Conservation (phyloP, 2,888 invertebrate species). For the Phaonia tiefii region DNA sequence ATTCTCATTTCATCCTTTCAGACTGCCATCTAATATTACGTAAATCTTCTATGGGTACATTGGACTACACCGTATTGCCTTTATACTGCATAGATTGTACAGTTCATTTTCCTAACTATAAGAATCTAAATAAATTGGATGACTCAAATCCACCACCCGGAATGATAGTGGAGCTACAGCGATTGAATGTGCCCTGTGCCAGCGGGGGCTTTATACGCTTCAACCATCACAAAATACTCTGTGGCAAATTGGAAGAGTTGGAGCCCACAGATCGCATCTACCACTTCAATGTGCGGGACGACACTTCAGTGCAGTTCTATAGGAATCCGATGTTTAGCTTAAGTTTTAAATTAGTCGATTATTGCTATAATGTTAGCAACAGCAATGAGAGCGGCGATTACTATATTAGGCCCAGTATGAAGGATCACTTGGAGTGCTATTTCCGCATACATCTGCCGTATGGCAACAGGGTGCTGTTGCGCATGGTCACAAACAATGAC, state of each 20-base stretch:
- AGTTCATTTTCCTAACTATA: slow-evolving; percentile 75
- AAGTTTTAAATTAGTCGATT: slow-evolving; percentile 86
- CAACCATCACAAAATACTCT: slow-evolving; percentile 81
- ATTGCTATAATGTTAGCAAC: slow-evolving; percentile 87
- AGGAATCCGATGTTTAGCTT: slow-evolving; percentile 86
- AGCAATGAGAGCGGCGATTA: slow-evolving; percentile 85
- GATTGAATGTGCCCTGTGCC: slow-evolving; percentile 87
- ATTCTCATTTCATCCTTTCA: slow-evolving; percentile 51
- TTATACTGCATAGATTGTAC: slow-evolving; percentile 75
- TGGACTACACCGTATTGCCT: slow-evolving; percentile 76
- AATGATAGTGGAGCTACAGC: slow-evolving; percentile 84
- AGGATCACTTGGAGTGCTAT: slow-evolving; percentile 84
- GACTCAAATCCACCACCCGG: slow-evolving; percentile 78
- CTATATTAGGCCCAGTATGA: slow-evolving; percentile 83
- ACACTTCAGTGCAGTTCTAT: slow-evolving; percentile 82
- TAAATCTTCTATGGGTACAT: slow-evolving; percentile 71
- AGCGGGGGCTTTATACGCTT: slow-evolving; percentile 84
- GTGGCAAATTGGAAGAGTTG: slow-evolving; percentile 88
- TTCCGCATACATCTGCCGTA: slow-evolving; percentile 87
- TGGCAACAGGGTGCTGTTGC: slow-evolving; percentile 84
- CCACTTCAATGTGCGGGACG: slow-evolving; percentile 82
- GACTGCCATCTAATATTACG: slow-evolving; percentile 75
- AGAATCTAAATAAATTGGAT: slow-evolving; percentile 63
- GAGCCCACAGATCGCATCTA: slow-evolving; percentile 83
- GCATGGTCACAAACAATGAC: slow-evolving; percentile 81